Evolutionary conservation across 2,797 vertebrate genomes (phyloP).

Genomic region (Clarias laeviceps): DNA sequence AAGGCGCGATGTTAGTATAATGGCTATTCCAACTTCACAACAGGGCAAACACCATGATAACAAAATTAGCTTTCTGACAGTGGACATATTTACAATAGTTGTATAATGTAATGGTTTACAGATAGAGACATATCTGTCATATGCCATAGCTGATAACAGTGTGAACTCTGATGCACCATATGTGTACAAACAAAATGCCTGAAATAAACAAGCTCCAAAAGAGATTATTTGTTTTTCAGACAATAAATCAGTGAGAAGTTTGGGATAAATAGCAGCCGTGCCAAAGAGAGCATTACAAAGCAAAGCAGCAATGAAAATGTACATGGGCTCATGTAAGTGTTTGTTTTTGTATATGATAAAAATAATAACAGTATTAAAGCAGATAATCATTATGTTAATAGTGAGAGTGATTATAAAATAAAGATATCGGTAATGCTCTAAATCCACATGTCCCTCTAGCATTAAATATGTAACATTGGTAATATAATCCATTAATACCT

Average conservation of each 20-base stretch:
- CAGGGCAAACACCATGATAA: conserved; percentile 2
- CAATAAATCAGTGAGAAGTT: conserved; percentile 9
- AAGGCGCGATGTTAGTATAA: background rate
- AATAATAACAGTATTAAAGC: background rate
- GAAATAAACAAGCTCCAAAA: background rate
- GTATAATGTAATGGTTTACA: background rate
- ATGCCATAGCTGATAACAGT: conserved; percentile 23
- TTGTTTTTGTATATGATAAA: background rate
- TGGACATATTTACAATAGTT: background rate
- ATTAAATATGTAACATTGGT: background rate
- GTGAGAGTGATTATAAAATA: background rate
- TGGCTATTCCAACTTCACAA: background rate
- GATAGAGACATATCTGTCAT: conserved; percentile 15
- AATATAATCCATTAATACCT: conserved; percentile 13
- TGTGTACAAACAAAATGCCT: conserved; percentile 14
- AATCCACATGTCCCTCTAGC: conserved; percentile 3
- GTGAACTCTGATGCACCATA: background rate
- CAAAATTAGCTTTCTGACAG: background rate
- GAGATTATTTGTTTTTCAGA: conserved; percentile 4
- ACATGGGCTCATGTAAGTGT: conserved; percentile 28
- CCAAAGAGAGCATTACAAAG: conserved; percentile 20
- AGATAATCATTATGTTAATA: background rate
- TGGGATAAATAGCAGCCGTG: conserved; percentile 1
- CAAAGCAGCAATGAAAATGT: conserved; percentile 29
- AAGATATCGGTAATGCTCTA: background rate